phyloP scores from a whole-genome alignment of 2,888 invertebrate species.

The Caenorhabditis uteleia region DNA sequence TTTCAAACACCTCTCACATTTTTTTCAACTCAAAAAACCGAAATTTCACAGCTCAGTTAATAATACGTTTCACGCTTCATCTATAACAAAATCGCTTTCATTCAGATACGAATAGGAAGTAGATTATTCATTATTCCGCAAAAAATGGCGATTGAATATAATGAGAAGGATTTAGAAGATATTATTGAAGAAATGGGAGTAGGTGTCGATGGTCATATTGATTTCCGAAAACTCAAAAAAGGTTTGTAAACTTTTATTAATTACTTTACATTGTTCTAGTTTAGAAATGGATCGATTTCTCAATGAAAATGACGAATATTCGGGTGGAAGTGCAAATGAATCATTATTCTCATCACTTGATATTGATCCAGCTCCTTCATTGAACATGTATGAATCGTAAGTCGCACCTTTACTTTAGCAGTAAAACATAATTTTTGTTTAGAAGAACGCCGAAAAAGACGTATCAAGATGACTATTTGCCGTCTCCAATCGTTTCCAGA shows the following conservation, averaged over 20 bases:
- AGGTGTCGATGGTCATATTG: constrained; percentile 5
- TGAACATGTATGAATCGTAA: background rate
- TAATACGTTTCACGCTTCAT: too few species aligned
- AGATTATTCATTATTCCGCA: too few species aligned
- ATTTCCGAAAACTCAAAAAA: constrained; percentile 12
- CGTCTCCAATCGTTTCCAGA: constrained; percentile 27
- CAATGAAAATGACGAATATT: constrained; percentile 6
- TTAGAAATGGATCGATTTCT: constrained; percentile 20
- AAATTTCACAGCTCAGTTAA: too few species aligned
- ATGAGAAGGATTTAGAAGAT: constrained; percentile 28
- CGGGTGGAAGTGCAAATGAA: constrained; percentile 5
- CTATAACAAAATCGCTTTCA: too few species aligned
- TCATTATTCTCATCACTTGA: constrained; percentile 19
- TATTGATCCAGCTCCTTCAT: constrained; percentile 8
- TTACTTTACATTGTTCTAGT: background rate
- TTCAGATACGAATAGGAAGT: too few species aligned
- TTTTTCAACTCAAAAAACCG: too few species aligned
- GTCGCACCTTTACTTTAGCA: constrained; percentile 7
- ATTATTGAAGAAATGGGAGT: constrained; percentile 28
- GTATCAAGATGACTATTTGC: too few species aligned
- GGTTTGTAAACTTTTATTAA: constrained; percentile 5
- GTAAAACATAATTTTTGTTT: background rate
- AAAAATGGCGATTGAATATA: constrained; percentile 18
- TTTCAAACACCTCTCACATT: too few species aligned
- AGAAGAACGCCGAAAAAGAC: too few species aligned